These are phyloP conservation scores for Rallus limicola DNA, from an alignment of 2,113 vertebrate species.

Conservation along the genomic window DNA sequence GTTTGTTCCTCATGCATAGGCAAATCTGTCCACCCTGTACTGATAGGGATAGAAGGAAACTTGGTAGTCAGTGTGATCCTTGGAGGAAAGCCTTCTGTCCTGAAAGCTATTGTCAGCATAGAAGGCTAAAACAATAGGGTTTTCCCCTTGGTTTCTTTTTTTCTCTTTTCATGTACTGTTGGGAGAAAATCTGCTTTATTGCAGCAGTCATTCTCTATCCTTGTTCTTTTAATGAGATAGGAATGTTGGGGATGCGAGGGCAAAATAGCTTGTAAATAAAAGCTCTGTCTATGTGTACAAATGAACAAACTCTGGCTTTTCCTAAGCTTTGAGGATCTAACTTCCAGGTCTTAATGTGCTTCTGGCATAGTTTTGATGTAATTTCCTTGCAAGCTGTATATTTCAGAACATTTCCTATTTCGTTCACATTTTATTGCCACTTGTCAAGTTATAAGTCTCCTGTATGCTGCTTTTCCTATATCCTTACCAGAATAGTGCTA, in stretches of 20 bases:
- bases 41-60: not conserved
- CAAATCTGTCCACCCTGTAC: not conserved
- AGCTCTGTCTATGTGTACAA: not conserved
- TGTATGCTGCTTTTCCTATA: not conserved
- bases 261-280: constrained; percentile 35
- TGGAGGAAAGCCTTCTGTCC: not conserved
- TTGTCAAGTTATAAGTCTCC: not conserved
- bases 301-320: constrained; percentile 11
- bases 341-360: constrained; percentile 43
- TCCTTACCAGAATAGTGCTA: not conserved
- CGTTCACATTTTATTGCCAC: not conserved
- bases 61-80: not conserved
- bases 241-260: constrained; percentile 4
- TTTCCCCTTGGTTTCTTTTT: not conserved
- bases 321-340: constrained; percentile 53
- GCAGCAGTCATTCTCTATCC: not conserved
- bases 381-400: constrained; percentile 43
- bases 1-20: not conserved
- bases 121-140: not conserved
- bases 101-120: not conserved
- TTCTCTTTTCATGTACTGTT: not conserved
- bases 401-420: constrained; percentile 29
- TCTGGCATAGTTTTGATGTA: constrained; percentile 45
- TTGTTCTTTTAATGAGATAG: constrained; percentile 1
- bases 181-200: not conserved